A percentile compares a stretch with the other conserved stretches of the same genome.
These are phyloP conservation scores for Corbicula japonica DNA, from an alignment of 2,888 invertebrate species.

Conservation along the genomic window DNA sequence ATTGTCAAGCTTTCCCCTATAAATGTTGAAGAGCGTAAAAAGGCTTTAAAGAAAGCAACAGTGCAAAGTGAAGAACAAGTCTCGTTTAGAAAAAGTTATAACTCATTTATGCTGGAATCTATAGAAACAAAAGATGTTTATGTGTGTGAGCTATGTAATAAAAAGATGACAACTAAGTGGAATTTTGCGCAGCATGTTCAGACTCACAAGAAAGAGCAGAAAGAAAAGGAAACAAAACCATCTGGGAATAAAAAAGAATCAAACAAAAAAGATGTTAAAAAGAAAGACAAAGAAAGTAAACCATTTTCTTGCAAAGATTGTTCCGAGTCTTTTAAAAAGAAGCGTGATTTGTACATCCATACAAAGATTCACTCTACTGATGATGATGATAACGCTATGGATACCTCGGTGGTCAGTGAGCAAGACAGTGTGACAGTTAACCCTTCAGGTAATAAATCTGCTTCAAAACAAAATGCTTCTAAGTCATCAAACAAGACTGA, in stretches of 20 bases:
- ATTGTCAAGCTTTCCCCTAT: slow-evolving; percentile 51
- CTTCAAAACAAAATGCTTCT: no score
- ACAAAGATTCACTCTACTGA: slow-evolving; percentile 47
- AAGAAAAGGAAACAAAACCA: slow-evolving; percentile 29
- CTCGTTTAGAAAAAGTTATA: slow-evolving; percentile 3
- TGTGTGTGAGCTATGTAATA: slow-evolving; percentile 31
- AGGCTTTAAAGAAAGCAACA: not conserved
- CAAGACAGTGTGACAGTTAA: no score
- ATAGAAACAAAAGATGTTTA: slow-evolving; percentile 19
- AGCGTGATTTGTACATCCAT: slow-evolving; percentile 60
- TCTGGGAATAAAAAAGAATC: slow-evolving; percentile 1
- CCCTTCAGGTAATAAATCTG: no score
- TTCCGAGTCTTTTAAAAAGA: slow-evolving; percentile 60
- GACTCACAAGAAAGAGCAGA: slow-evolving; percentile 21
- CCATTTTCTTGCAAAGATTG: slow-evolving; percentile 60
- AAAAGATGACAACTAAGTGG: slow-evolving; percentile 21
- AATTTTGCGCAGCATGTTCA: slow-evolving; percentile 37
- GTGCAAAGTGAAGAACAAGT: slow-evolving; percentile 2
- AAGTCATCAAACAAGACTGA: no score
- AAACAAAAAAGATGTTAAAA: slow-evolving; percentile 42
- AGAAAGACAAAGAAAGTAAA: slow-evolving; percentile 45
- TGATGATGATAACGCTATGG: slow-evolving; percentile 13
- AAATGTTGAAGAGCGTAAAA: slow-evolving; percentile 30
- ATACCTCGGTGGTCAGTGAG: not conserved
- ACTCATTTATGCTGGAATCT: slow-evolving; percentile 5